These are phyloP conservation scores for Platypus cylindrus DNA, from an alignment of 2,888 invertebrate species.

Conservation along the genomic window DNA sequence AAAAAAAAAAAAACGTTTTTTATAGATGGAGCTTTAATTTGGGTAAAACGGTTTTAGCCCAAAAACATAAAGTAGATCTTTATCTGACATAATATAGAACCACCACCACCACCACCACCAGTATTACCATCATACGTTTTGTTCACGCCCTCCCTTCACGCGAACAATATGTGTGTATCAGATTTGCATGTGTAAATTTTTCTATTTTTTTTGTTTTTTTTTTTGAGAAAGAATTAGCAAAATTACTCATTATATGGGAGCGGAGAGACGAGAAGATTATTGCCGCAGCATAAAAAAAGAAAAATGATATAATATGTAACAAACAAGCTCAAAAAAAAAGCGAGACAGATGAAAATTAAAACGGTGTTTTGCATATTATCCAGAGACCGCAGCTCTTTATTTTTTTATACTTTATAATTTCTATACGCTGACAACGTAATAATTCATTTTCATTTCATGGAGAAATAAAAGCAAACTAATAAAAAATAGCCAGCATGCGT, in stretches of 20 bases:
- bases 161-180: constrained; percentile 14
- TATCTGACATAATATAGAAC: constrained; percentile 31
- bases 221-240: background rate
- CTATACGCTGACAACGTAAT: constrained; percentile 13
- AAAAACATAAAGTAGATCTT: constrained; percentile 35
- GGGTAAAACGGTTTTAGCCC: constrained; percentile 34
- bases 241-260: background rate
- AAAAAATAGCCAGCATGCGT: constrained; percentile 8
- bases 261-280: background rate
- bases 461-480: constrained; percentile 12
- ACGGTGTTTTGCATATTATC: constrained; percentile 10
- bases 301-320: background rate
- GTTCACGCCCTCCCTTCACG: constrained; percentile 26
- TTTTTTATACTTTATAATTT: constrained; percentile 11
- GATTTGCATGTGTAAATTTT: constrained; percentile 15
- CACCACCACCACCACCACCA: too few relatives aligned
- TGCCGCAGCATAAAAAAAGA: background rate
- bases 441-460: constrained; percentile 12
- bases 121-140: constrained; percentile 29
- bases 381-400: too few relatives aligned
- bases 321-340: constrained; percentile 5
- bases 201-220: background rate
- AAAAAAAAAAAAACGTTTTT: too few relatives aligned
- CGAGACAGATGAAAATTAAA: constrained; percentile 10
- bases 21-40: constrained; percentile 32